These are phyloP conservation scores for Zaprionus bogoriensis DNA, from an alignment of 2,888 invertebrate genomes.

Conservation along the genomic window DNA sequence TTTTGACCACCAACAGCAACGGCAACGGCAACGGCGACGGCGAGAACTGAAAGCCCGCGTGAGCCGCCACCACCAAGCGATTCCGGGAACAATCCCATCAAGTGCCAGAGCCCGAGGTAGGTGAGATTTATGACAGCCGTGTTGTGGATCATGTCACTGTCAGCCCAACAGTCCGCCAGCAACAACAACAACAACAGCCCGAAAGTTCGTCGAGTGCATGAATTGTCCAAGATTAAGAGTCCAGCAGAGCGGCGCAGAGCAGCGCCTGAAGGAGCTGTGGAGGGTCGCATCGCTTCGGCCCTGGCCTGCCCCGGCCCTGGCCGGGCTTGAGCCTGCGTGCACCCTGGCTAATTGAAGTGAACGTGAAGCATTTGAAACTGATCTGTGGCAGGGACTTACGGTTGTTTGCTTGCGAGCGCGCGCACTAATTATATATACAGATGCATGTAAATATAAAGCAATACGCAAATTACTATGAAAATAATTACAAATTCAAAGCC, in stretches of 20 bases:
- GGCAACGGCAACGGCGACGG: not conserved
- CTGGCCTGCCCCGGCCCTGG: not conserved
- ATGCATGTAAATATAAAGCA: not conserved
- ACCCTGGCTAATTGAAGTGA: constrained; percentile 55
- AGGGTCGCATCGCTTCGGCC: too few relatives aligned
- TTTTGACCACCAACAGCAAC: constrained; percentile 61
- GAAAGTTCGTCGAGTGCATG: constrained; percentile 3
- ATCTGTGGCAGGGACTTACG: constrained; percentile 22
- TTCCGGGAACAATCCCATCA: constrained; percentile 70
- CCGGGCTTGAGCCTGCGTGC: not conserved
- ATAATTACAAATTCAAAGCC: not conserved
- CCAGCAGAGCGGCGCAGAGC: not conserved
- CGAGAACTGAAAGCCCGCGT: constrained; percentile 2
- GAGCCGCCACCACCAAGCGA: constrained; percentile 20
- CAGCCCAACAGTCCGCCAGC: constrained; percentile 22
- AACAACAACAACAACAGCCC: not conserved
- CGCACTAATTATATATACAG: not conserved
- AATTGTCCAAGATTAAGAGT: not conserved
- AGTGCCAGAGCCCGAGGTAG: constrained; percentile 41
- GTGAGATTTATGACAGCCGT: constrained; percentile 71
- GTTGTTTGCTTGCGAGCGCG: not conserved
- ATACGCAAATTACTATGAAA: not conserved
- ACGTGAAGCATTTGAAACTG: constrained; percentile 15
- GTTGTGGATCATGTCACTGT: constrained; percentile 65
- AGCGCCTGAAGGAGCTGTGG: too few relatives aligned